phyloP scores from a whole-genome alignment of 2,888 invertebrate genomes.

The Cremastinae sp. region DNA sequence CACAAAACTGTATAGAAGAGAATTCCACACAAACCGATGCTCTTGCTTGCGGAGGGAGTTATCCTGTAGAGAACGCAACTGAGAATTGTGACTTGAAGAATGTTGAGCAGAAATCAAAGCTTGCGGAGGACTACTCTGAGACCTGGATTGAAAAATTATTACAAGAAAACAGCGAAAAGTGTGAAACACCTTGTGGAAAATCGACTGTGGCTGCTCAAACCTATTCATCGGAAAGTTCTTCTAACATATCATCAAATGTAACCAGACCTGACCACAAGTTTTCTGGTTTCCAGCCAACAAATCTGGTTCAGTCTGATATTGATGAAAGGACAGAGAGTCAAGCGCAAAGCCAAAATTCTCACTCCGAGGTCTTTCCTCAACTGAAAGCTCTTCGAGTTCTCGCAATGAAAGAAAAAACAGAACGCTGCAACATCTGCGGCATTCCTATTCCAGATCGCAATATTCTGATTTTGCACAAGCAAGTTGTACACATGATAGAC shows the following conservation, averaged over 20 bases:
- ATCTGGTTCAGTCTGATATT: background rate
- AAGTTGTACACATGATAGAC: conserved; percentile 82
- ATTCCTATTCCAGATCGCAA: conserved; percentile 86
- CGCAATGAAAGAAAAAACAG: conserved; percentile 78
- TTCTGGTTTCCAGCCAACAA: conserved; percentile 6
- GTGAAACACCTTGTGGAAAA: background rate
- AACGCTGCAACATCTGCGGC: conserved; percentile 87
- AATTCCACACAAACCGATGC: background rate
- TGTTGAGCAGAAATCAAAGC: conserved; percentile 13
- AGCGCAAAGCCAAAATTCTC: conserved; percentile 18
- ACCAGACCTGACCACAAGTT: conserved; percentile 16
- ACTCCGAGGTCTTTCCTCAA: conserved; percentile 56
- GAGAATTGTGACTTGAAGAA: background rate
- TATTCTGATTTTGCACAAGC: conserved; percentile 88
- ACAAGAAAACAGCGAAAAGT: conserved; percentile 47
- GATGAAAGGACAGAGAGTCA: background rate
- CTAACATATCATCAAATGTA: background rate
- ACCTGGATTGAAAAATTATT: conserved; percentile 59
- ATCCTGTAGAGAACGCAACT: background rate
- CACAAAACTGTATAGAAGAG: conserved; percentile 5
- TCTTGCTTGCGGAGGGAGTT: background rate
- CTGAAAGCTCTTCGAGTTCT: conserved; percentile 67
- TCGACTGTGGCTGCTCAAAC: conserved; percentile 6
- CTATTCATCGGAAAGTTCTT: conserved; percentile 6
- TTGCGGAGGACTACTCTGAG: conserved; percentile 35